These are phyloP conservation scores for Trichopoda pennipes DNA, from an alignment of 2,888 invertebrate genomes.

Conservation along the genomic window DNA sequence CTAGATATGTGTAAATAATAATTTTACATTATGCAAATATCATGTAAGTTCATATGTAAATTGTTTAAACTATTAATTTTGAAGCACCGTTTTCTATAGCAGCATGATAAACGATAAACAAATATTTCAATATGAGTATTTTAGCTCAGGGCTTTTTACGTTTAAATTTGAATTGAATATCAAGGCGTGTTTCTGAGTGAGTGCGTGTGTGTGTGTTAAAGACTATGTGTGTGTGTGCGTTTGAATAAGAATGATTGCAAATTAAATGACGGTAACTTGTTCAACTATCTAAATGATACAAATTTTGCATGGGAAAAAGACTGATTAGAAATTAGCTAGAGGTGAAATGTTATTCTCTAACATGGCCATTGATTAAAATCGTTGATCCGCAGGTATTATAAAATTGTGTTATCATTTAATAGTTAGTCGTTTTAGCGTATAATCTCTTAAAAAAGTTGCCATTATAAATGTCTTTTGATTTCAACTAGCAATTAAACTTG, in stretches of 20 bases:
- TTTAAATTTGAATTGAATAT: background rate
- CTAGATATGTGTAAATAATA: slow-evolving; percentile 1
- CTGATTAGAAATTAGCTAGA: slow-evolving; percentile 26
- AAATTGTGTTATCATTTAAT: slow-evolving; percentile 26
- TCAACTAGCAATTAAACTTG: no score
- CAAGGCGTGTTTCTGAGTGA: no score
- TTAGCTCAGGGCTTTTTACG: background rate
- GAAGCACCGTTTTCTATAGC: background rate
- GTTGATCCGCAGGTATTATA: slow-evolving; percentile 7
- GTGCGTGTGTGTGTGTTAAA: background rate
- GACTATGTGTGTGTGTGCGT: background rate
- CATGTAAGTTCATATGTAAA: background rate
- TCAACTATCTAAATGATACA: background rate
- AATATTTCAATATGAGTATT: background rate
- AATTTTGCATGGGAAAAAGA: background rate
- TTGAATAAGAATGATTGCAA: background rate
- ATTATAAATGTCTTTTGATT: no score
- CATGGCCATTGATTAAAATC: slow-evolving; percentile 14
- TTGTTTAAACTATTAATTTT: background rate
- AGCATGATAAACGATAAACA: background rate
- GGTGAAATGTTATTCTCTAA: slow-evolving; percentile 5
- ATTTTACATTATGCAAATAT: background rate
- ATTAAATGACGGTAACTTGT: background rate
- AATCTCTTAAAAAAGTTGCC: no score
- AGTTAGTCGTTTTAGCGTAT: no score